Evolutionary conservation across 2,113 vertebrate species (phyloP), one percentile per base, ranked within the genome.

Genomic region (Haliaeetus leucogaster): DNA sequence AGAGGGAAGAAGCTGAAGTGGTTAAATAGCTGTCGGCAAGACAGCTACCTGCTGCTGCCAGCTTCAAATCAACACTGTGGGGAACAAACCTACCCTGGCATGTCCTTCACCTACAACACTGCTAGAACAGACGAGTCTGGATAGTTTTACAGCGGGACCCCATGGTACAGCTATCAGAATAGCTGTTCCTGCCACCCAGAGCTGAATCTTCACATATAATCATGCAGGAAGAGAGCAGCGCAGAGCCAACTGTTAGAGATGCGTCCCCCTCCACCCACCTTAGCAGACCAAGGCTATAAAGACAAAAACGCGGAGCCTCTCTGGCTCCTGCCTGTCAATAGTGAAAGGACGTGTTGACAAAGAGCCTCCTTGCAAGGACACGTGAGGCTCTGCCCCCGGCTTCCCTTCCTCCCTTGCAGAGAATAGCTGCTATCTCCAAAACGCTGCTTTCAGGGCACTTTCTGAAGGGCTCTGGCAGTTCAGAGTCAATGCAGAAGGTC

Each of bases 181-280:
- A 91, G 65, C 68, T 91, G 82, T 15, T 90, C 76, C 90, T 86
- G 71, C 67, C 86, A 86, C 71, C 42, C 76, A 55, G 36, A 93
- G 45, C 66, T 90, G 26, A 73, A 88, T 76, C 63, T 14, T 85
- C 63, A 87, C n/a, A 30, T 20, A 26, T 2, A 85, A 87, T 73
- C 87, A 95, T 0, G 36, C 93, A 95, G 89, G 71, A 94, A 95
- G 86, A 93, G 91, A 96, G 93, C 93, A 94, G 91, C 87, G 95
- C 21, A 43, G 78, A 93, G 82, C 42, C 82, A 96, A 91, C 86
- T 95, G 89, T 34, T 74, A 47, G 83, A 95, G 81, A 88, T 59
- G 63, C 48, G 0, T 76, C 95, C 89, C 71, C 83, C 95, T 96
- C 96, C 95, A 96, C 96, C 95, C 96, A 95, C 96, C 50, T 82